Evolutionary conservation across 2,797 vertebrate genomes (phyloP), one percentile per base, ranked within the genome.

Genomic region (Eutrigla gurnardus): DNA sequence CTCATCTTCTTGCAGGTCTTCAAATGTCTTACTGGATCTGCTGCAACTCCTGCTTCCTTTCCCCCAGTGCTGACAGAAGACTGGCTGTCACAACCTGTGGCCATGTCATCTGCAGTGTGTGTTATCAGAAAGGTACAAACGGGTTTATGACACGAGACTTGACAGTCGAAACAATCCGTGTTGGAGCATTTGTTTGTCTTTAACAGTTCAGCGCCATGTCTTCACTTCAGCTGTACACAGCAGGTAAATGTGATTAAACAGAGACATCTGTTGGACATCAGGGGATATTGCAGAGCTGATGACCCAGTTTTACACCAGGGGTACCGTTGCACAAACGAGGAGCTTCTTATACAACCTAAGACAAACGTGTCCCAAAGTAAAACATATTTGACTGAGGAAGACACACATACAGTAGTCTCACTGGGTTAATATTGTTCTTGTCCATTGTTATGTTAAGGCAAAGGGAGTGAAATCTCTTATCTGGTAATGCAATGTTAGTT

Each of bases 1-100:
- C 4, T 15, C 35, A 0, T 78, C 8, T 66, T 18, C 5, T 43
- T 72, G 7, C 85, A 90, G 90, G 71, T 75, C 1, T 77, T 13
- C 7, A 77, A 50, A 96, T 98, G 97, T 83, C 95, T 4, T 17
- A 55, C 66, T 92, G 88, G 73, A 77, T 96, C 18, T 95, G 94
- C 88, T 98, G 97, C 82, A 98, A 97, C 7, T 86, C 83, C 35
- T 99, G 97, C 88, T 96, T 96, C 87, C 84, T 86, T 0, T 68
- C 91, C 1, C 92, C 95, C 1, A 65, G 72, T 6, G 36, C 82
- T 14, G 84, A 93, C 3, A 84, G 89, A 0, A 81, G 87, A 37
- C 94, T 98, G 73, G 92, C 90, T 17, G 82, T 99, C 37, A 96
- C 96, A 13, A 95, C 63, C 80, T 99, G 98, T 0, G 96, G 97